Conservation (phyloP, 2,797 vertebrate species). For the Cryptoblepharus egeriae region DNA sequence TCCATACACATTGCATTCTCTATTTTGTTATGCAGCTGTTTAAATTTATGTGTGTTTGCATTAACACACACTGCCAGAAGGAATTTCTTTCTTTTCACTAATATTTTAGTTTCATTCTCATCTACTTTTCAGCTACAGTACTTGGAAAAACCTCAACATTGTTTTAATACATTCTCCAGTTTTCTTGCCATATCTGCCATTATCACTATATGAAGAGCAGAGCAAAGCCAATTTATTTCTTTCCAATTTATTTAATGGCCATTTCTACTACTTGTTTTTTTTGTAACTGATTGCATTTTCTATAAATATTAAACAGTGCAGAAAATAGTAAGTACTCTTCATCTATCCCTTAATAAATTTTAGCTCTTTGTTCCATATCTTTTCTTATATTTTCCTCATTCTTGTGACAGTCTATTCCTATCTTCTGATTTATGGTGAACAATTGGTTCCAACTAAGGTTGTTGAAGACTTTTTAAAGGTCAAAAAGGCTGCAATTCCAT, state of each 20-base stretch:
- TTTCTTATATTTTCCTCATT: not conserved
- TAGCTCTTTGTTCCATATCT: not conserved
- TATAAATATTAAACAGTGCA: not conserved
- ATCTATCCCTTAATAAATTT: not conserved
- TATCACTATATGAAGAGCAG: not conserved
- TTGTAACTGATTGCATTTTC: not conserved
- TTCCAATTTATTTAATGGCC: not conserved
- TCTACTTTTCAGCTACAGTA: not conserved
- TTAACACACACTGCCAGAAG: not conserved
- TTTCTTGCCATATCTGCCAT: not conserved
- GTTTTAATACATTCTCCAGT: not conserved
- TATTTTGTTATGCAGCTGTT: not conserved
- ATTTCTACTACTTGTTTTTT: not conserved
- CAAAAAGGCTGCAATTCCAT: not conserved
- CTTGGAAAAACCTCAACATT: not conserved
- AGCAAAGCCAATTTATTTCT: not conserved
- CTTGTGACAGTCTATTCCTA: not conserved
- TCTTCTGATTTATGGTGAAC: not conserved
- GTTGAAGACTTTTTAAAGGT: constrained; percentile 7
- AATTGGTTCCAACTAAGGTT: constrained; percentile 7
- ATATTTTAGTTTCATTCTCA: too few relatives aligned
- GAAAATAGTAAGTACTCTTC: not conserved
- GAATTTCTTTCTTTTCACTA: not conserved
- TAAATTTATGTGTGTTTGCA: not conserved
- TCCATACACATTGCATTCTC: too few relatives aligned